Evolutionary conservation across 2,888 invertebrate species (phyloP).

Genomic region (Mesorhabditis belari): DNA sequence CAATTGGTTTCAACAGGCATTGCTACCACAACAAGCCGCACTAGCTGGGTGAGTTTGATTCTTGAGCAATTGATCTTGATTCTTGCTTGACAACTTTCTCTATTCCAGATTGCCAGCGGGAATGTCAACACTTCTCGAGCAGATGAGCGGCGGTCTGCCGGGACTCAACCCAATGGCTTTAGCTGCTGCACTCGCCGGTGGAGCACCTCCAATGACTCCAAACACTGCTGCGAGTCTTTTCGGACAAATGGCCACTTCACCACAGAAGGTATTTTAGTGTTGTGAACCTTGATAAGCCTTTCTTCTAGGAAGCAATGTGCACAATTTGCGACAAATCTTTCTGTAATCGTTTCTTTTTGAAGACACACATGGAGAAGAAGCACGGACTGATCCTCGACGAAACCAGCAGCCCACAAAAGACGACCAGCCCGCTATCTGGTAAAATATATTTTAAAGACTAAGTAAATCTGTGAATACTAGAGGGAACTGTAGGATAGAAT

Average conservation of each 20-base stretch:
- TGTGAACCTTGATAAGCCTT: no score
- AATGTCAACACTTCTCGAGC: background rate
- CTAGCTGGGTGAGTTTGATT: background rate
- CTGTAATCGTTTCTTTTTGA: slow-evolving; percentile 95
- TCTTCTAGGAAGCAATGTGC: slow-evolving; percentile 77
- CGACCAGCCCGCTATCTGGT: background rate
- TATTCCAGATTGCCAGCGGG: background rate
- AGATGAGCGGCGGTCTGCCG: background rate
- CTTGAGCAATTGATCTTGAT: background rate
- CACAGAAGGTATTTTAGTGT: background rate
- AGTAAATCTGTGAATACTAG: no score
- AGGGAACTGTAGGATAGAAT: no score
- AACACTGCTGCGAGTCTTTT: background rate
- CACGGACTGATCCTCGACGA: slow-evolving; percentile 79
- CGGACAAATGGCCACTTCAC: background rate
- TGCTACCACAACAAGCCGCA: background rate
- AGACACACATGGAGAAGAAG: slow-evolving; percentile 95
- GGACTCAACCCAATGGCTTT: background rate
- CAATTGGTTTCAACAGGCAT: background rate
- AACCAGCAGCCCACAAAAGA: no score
- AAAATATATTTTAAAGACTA: no score
- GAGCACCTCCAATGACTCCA: background rate
- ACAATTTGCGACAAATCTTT: slow-evolving; percentile 96
- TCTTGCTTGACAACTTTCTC: background rate
- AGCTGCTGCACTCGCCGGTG: background rate